Conservation (phyloP, 2,797 vertebrate genomes). For the Gymnothorax reevesii region DNA sequence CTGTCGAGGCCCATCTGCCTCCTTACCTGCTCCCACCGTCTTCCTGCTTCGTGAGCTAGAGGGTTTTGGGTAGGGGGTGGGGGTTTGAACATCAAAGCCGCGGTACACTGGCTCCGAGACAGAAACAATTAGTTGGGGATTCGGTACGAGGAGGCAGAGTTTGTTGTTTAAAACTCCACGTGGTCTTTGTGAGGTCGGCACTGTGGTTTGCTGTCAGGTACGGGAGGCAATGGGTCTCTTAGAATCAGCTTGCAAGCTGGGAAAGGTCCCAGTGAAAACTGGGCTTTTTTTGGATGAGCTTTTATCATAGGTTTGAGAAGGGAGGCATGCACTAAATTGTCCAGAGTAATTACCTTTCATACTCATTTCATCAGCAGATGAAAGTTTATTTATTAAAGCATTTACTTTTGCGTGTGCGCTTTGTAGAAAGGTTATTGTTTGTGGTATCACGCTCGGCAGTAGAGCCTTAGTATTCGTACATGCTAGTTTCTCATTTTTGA, state of each 20-base stretch:
- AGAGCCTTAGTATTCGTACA: not conserved
- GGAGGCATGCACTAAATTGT: not conserved
- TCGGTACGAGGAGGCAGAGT: slow-evolving; percentile 46
- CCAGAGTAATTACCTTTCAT: not conserved
- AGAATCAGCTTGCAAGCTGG: not conserved
- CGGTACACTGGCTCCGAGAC: slow-evolving; percentile 71
- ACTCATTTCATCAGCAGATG: not conserved
- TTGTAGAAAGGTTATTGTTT: slow-evolving; percentile 35
- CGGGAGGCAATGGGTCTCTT: not conserved
- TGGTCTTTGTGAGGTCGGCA: slow-evolving; percentile 5
- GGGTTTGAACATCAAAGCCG: slow-evolving; percentile 80
- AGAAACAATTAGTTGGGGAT: slow-evolving; percentile 80
- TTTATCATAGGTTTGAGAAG: not conserved
- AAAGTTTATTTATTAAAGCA: not conserved
- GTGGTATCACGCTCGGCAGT: not conserved
- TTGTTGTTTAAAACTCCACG: slow-evolving; percentile 41
- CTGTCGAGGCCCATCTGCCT: slow-evolving; percentile 82
- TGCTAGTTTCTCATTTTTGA: not conserved
- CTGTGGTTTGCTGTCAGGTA: not conserved
- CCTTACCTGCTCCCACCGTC: slow-evolving; percentile 69
- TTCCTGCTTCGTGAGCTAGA: slow-evolving; percentile 70
- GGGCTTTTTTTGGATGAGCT: not conserved
- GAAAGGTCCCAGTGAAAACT: not conserved
- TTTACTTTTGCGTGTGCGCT: not conserved
- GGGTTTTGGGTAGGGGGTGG: slow-evolving; percentile 29